Conservation (phyloP, 2,888 invertebrate genomes). For the Neuroscelio doddi region DNA sequence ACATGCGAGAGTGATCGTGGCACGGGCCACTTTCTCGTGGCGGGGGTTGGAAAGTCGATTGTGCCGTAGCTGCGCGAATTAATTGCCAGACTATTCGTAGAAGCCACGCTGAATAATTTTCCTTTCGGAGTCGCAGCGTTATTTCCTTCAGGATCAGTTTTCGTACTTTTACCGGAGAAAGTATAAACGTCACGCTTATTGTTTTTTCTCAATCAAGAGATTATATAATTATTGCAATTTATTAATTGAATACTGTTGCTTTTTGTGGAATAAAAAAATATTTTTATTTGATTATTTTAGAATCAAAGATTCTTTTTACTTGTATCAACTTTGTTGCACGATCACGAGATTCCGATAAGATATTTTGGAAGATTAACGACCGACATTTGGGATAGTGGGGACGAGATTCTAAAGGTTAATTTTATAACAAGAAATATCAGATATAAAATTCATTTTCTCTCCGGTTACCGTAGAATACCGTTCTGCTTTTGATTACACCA, state of each 20-base stretch:
- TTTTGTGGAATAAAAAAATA: no score
- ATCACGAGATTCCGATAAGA: constrained; percentile 37
- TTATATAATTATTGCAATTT: no score
- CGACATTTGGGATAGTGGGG: constrained; percentile 17
- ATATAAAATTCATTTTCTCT: constrained; percentile 36
- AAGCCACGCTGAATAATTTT: constrained; percentile 16
- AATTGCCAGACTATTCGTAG: constrained; percentile 18
- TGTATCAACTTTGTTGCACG: constrained; percentile 10
- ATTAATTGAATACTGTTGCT: no score
- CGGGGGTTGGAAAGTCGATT: constrained; percentile 19
- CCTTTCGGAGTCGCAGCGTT: constrained; percentile 4
- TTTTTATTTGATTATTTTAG: no score
- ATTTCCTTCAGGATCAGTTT: not conserved
- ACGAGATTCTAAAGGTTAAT: constrained; percentile 43
- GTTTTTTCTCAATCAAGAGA: no score
- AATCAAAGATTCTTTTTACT: no score
- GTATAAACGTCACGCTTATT: not conserved
- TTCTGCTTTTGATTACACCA: constrained; percentile 13
- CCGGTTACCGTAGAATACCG: constrained; percentile 28
- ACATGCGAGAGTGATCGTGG: constrained; percentile 6
- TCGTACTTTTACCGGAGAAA: not conserved
- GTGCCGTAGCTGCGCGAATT: constrained; percentile 13
- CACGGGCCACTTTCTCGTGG: constrained; percentile 10
- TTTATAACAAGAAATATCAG: constrained; percentile 43
- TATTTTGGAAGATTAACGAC: constrained; percentile 19